A percentile compares a stretch with the other conserved stretches of the same genome.
Evolutionary conservation across 2,888 invertebrate species (phyloP).

Genomic region (Leucophora obtusa): DNA sequence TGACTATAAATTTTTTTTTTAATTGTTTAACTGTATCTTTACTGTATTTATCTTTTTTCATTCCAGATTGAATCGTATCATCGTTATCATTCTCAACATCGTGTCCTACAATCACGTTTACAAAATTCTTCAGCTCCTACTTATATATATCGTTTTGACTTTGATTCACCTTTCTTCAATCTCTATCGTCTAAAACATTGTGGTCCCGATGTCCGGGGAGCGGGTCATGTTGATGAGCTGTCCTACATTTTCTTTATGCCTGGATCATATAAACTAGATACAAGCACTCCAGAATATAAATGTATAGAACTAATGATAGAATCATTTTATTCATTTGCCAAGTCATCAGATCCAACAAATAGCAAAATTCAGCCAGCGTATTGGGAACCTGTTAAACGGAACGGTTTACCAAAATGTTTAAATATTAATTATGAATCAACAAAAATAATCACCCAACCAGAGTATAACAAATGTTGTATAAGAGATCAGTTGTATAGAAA

Average conservation of each 20-base stretch:
- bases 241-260: slow-evolving; percentile 74
- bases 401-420: slow-evolving; percentile 65
- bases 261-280: slow-evolving; percentile 67
- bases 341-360: slow-evolving; percentile 73
- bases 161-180: slow-evolving; percentile 75
- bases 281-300: slow-evolving; percentile 69
- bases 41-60: neutral
- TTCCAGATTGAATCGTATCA: slow-evolving; percentile 68
- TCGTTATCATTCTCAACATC: slow-evolving; percentile 70
- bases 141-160: slow-evolving; percentile 75
- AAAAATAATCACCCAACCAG: slow-evolving; percentile 71
- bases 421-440: slow-evolving; percentile 71
- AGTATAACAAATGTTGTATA: slow-evolving; percentile 63
- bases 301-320: slow-evolving; percentile 74
- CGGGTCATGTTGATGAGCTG: slow-evolving; percentile 75
- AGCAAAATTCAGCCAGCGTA: slow-evolving; percentile 63
- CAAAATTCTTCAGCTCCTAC: slow-evolving; percentile 69
- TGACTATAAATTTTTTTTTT: too few relatives aligned
- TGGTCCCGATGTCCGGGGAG: slow-evolving; percentile 70
- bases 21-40: too few relatives aligned
- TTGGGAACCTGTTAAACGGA: slow-evolving; percentile 67
- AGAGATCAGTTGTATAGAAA: slow-evolving; percentile 44
- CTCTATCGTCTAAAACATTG: slow-evolving; percentile 69
- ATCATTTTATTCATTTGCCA: slow-evolving; percentile 75
- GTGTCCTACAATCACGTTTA: slow-evolving; percentile 69